Evolutionary conservation across 2,113 vertebrate species (phyloP).

Genomic region (Garra rufa): DNA sequence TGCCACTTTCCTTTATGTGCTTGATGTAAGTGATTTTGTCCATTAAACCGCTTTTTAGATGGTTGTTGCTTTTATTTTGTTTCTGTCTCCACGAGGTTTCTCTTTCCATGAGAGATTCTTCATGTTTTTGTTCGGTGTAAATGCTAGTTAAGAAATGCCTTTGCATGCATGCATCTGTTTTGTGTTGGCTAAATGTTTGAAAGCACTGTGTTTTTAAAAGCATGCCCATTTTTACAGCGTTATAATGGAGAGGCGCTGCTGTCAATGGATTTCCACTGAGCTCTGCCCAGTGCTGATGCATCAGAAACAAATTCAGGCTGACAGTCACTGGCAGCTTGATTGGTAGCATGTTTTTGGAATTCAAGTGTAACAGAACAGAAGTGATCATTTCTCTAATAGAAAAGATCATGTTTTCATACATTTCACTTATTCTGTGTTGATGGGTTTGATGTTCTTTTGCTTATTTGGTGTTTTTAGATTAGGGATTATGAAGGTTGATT

Average conservation of each 20-base stretch:
- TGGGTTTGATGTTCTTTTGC: not conserved
- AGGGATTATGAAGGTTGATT: not conserved
- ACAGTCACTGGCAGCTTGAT: slow-evolving; percentile 21
- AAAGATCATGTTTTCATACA: not conserved
- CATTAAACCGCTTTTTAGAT: not conserved
- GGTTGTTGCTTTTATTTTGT: not conserved
- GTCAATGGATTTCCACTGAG: not conserved
- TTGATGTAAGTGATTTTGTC: not conserved
- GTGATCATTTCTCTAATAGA: not conserved
- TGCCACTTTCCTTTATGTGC: not conserved
- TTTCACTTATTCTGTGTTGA: not conserved
- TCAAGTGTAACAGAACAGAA: not conserved
- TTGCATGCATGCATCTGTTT: not conserved
- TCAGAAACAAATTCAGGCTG: slow-evolving; percentile 39
- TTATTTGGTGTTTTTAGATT: not conserved
- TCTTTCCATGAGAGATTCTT: not conserved
- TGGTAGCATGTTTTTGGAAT: not conserved
- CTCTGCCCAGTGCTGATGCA: slow-evolving; percentile 42
- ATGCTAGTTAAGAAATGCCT: not conserved
- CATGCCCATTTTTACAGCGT: slow-evolving; percentile 11
- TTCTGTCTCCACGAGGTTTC: not conserved
- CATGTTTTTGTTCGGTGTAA: not conserved
- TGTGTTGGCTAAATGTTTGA: not conserved
- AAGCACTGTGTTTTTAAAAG: not conserved
- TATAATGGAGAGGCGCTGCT: not conserved